Evolutionary conservation across 2,888 invertebrate genomes (phyloP).

Genomic region (Pachydiplax longipennis): DNA sequence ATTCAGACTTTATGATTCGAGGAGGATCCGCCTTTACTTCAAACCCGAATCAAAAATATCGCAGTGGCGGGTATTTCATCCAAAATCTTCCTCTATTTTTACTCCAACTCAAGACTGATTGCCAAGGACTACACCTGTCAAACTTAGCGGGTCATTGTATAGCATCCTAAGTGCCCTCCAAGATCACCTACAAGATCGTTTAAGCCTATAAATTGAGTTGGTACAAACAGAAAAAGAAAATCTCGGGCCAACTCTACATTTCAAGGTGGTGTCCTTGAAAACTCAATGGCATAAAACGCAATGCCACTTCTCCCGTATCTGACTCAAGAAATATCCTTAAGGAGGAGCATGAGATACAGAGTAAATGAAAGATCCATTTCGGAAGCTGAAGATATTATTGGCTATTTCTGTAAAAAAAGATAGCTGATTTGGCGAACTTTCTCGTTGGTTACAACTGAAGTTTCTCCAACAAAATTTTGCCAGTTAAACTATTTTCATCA

Average conservation of each 20-base stretch:
- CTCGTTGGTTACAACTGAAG: no score
- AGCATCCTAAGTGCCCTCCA: neutral
- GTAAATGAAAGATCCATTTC: neutral
- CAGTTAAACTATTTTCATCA: neutral
- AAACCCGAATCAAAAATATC: neutral
- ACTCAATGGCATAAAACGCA: slow-evolving; percentile 9
- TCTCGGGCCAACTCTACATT: neutral
- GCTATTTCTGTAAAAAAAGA: neutral
- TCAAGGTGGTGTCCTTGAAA: slow-evolving; percentile 37
- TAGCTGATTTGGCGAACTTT: neutral
- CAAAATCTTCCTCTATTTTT: neutral
- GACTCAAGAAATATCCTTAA: neutral
- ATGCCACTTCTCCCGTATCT: neutral
- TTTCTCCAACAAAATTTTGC: neutral
- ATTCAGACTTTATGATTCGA: no score
- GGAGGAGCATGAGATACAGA: neutral
- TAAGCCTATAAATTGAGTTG: neutral
- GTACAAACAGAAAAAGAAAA: neutral
- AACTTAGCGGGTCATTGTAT: neutral
- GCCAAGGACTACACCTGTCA: slow-evolving; percentile 14
- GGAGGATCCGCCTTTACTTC: no score
- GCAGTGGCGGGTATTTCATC: neutral
- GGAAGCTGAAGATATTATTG: neutral
- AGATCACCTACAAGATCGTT: neutral
- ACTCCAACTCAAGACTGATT: neutral